Conservation (phyloP, 2,888 invertebrate species). For the Crioceris asparagi region DNA sequence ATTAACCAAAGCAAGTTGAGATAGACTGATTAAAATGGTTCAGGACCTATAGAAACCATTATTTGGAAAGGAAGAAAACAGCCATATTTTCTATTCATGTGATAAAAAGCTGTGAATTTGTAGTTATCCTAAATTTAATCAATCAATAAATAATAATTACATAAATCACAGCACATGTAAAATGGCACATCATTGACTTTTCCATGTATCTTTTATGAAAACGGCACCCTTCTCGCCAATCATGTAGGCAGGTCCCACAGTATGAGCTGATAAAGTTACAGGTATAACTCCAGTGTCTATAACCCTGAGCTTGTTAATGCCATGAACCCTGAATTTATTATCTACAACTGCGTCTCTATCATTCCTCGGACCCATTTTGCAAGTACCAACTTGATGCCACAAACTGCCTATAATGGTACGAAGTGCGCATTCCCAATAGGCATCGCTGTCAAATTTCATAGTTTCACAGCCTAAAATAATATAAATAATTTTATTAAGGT, state of each 20-base stretch:
- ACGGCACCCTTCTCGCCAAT: conserved; percentile 46
- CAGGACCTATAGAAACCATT: no score
- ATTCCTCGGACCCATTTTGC: conserved; percentile 43
- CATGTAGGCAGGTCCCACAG: conserved; percentile 43
- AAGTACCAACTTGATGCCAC: conserved; percentile 44
- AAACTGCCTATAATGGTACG: conserved; percentile 38
- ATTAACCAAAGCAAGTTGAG: no score
- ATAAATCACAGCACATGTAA: no score
- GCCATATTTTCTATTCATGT: no score
- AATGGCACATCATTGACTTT: no score
- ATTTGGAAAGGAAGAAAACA: no score
- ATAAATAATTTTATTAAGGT: neutral
- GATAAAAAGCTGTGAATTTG: no score
- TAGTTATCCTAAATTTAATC: no score
- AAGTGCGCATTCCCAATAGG: conserved; percentile 44
- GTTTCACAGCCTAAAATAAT: conserved; percentile 37
- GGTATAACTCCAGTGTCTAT: conserved; percentile 48
- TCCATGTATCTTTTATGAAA: conserved; percentile 34
- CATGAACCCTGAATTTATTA: conserved; percentile 41
- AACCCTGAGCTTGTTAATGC: conserved; percentile 41
- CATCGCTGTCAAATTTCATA: conserved; percentile 36
- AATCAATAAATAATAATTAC: no score
- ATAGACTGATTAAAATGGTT: no score
- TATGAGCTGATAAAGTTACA: conserved; percentile 40
- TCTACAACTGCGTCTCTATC: conserved; percentile 47